Percentiles rank a stretch among this genome's conserved stretches.
Conservation (phyloP, 2,113 vertebrate genomes). For the Gymnarchus niloticus region DNA sequence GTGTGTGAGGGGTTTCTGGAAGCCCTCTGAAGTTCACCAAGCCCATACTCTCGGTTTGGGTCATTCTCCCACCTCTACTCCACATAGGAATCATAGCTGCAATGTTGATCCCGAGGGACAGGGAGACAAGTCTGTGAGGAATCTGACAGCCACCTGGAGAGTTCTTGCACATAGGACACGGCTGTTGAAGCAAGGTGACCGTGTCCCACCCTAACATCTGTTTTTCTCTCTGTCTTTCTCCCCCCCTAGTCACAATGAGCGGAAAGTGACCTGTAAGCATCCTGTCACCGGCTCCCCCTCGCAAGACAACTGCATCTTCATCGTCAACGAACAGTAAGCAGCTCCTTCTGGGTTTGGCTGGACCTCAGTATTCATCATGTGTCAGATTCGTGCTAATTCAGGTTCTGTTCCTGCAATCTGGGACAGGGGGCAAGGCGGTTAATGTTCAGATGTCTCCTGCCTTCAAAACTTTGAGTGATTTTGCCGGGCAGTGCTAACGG, state of each 20-base stretch:
- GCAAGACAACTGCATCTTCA: conserved; percentile 77
- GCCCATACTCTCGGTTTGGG: neutral
- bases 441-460: too few species aligned
- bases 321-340: conserved; percentile 81
- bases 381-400: too few species aligned
- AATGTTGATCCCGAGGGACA: neutral
- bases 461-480: too few species aligned
- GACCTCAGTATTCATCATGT: neutral
- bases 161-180: neutral
- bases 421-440: too few species aligned
- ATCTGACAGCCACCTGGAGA: neutral
- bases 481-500: too few species aligned
- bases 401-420: too few species aligned
- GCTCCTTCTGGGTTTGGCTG: neutral
- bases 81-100: neutral
- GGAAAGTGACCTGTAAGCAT: conserved; percentile 78
- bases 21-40: neutral
- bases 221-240: conserved; percentile 11
- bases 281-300: conserved; percentile 73
- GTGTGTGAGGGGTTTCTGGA: neutral
- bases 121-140: neutral
- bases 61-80: neutral
- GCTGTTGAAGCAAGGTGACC: neutral
- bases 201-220: neutral
- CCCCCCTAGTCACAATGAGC: conserved; percentile 70